These are phyloP conservation scores for Papilio polyxenes DNA, from an alignment of 1,140 invertebrate species.

Conservation along the genomic window DNA sequence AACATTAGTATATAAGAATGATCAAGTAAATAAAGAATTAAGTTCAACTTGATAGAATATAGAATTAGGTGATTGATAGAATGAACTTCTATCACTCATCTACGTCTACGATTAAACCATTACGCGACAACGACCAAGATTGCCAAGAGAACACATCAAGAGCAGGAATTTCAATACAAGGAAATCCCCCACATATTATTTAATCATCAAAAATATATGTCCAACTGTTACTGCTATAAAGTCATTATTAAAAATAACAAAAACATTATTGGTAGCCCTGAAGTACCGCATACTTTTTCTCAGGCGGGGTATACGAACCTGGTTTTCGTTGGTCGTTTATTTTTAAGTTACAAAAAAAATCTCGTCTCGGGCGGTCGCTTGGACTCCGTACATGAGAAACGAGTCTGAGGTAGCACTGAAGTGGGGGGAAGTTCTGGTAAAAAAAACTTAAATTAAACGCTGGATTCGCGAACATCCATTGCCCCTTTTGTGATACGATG, in stretches of 20 bases:
- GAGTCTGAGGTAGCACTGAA: neutral
- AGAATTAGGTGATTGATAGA: too few relatives aligned
- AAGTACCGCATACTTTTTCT: constrained; percentile 19
- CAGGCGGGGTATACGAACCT: constrained; percentile 1
- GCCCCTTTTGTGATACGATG: neutral
- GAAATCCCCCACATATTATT: too few relatives aligned
- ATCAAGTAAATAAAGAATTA: too few relatives aligned
- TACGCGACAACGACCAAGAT: too few relatives aligned
- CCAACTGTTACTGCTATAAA: neutral
- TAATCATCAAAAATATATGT: too few relatives aligned
- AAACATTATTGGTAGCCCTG: neutral
- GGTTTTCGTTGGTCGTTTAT: constrained; percentile 23
- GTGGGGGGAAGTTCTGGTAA: neutral
- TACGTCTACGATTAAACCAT: too few relatives aligned
- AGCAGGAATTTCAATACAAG: too few relatives aligned
- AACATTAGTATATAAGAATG: too few relatives aligned
- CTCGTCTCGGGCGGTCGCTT: constrained; percentile 19
- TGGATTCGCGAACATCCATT: constrained; percentile 12
- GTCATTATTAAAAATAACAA: neutral
- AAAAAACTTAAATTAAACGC: constrained; percentile 25
- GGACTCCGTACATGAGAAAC: constrained; percentile 12
- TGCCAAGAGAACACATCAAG: too few relatives aligned
- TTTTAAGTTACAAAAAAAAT: constrained; percentile 8
- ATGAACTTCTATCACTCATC: too few relatives aligned
- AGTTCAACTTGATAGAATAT: too few relatives aligned